Evolutionary conservation across 2,888 invertebrate species (phyloP), one percentile per base, ranked within the genome.

Genomic region (Isotomurus palustris): DNA sequence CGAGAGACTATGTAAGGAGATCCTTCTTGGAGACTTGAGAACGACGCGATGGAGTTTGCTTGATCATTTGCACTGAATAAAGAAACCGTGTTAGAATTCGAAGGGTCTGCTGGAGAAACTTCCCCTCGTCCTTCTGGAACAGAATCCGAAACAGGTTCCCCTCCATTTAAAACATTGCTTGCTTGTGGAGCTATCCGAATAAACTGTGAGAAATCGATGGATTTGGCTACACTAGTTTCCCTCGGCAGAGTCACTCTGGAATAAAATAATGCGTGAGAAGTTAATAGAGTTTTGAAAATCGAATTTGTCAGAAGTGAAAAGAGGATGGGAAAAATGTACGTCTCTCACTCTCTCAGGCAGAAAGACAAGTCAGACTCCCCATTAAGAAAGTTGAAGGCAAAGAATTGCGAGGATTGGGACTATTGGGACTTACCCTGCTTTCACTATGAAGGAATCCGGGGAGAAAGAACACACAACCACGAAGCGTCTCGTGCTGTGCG

Each of bases 391-490:
- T 22, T 43, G 21, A 3, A 12, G 6, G 12, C 40, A 14, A 40
- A 6, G 17, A 8, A 14, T 40, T 17, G 8, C n/a, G 12, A 40
- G 12, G 5, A 40, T 17, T 43, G n/a, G n/a, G n/a, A n/a, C n/a
- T n/a, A n/a, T n/a, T 21, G 6, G 5, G 24, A 43, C 41, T 84
- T 84, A 71, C 72, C 88, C 88, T 27, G 89, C 88, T 67, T 88
- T 79, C 8, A 89, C 87, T 0, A 88, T 88, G 72, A 88, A 79
- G 27, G 87, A 87, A 73, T 88, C 88, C 1, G 88, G 88, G 72
- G 88, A 86, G 73, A 87, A 88, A 29, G 86, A 85, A 73, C 89
- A 89, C 14, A 88, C 80, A 1, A 89, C 88, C 52, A 89, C 78
- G 73, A 89, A 89, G 67, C 88, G 80, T 67, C 87, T 76, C 1